phyloP scores from a whole-genome alignment of 2,888 invertebrate species.

The Phoronis australis region DNA sequence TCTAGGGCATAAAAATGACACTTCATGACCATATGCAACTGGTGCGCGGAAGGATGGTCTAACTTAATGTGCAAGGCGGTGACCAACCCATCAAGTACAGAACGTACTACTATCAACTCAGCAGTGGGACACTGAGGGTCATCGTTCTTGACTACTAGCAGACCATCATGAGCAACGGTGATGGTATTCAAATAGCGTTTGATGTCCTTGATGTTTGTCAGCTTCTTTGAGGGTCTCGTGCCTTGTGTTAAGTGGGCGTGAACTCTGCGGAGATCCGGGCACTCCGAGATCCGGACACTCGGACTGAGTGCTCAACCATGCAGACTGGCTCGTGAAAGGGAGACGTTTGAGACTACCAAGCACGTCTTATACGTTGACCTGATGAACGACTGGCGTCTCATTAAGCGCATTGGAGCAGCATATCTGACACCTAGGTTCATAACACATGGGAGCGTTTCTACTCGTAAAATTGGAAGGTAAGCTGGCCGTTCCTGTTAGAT shows the following conservation, averaged over 20 bases:
- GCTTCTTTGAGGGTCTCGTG: too few relatives aligned
- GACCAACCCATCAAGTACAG: too few relatives aligned
- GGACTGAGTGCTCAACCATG: slow-evolving; percentile 11
- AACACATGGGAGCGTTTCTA: slow-evolving; percentile 13
- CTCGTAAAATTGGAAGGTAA: slow-evolving; percentile 14
- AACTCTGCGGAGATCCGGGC: too few relatives aligned
- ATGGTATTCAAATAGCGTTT: slow-evolving; percentile 3
- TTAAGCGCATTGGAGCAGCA: slow-evolving; percentile 6
- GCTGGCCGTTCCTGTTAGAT: slow-evolving; percentile 7
- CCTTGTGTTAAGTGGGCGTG: slow-evolving; percentile 20
- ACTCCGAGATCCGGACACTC: slow-evolving; percentile 16
- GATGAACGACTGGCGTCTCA: slow-evolving; percentile 6
- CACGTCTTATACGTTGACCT: slow-evolving; percentile 4
- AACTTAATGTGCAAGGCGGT: too few relatives aligned
- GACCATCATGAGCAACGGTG: too few relatives aligned
- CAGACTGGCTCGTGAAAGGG: slow-evolving; percentile 10
- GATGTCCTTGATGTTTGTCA: slow-evolving; percentile 22
- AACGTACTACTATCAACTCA: too few relatives aligned
- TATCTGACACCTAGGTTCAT: slow-evolving; percentile 11
- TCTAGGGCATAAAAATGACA: too few relatives aligned
- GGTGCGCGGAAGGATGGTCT: too few relatives aligned
- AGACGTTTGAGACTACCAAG: slow-evolving; percentile 3
- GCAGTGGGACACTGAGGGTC: too few relatives aligned
- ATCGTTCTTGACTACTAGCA: too few relatives aligned
- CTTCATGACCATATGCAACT: too few relatives aligned